phyloP scores from a whole-genome alignment of 2,113 vertebrate genomes.

The Porphyrio hochstetteri region DNA sequence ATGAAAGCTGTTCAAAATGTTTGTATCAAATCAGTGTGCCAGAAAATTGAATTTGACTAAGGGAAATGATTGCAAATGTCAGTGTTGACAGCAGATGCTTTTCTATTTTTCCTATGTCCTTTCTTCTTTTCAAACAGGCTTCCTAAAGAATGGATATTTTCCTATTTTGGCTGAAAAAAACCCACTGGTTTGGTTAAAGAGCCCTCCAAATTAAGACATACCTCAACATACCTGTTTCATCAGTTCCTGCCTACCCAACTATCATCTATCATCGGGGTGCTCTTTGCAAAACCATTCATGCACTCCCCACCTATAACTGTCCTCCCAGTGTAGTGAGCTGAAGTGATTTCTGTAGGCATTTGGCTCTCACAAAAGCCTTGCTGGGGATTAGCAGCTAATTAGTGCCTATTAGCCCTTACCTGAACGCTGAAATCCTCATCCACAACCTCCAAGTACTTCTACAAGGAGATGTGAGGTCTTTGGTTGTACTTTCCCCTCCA shows the following conservation, averaged over 20 bases:
- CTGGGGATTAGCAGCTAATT: neutral
- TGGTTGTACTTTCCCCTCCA: neutral
- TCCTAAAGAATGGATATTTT: neutral
- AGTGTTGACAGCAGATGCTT: neutral
- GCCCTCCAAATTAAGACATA: neutral
- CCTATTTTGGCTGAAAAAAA: neutral
- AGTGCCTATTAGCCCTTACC: neutral
- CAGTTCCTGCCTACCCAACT: neutral
- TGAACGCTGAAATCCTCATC: neutral
- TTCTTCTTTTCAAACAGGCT: neutral
- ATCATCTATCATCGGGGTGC: neutral
- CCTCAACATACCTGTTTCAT: neutral
- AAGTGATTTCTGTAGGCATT: neutral
- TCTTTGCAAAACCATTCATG: neutral
- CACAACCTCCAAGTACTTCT: neutral
- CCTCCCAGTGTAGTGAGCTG: neutral
- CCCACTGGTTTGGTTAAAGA: neutral
- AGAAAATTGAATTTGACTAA: neutral
- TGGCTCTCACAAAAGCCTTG: neutral
- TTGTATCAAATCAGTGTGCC: neutral
- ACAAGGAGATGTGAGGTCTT: neutral
- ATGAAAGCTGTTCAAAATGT: neutral
- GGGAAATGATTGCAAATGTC: neutral
- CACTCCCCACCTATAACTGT: neutral
- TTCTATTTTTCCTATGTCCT: neutral